Percentiles rank a stretch among this genome's conserved stretches.
Conservation (phyloP, 2,113 vertebrate genomes). For the Dipodomys merriami region DNA sequence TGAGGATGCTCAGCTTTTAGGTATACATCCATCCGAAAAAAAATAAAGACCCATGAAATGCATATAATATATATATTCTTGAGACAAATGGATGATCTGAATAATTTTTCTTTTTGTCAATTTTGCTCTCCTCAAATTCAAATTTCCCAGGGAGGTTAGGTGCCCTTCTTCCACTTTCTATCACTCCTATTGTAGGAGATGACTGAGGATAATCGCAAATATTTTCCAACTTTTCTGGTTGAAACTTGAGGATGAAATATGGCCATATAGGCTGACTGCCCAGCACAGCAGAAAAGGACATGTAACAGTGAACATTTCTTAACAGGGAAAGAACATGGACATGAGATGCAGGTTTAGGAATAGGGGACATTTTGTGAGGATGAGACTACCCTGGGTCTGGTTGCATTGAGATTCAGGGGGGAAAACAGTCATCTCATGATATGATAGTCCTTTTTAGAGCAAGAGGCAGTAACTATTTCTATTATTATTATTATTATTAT, state of each 20-base stretch:
- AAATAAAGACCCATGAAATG: neutral
- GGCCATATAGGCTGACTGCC: rapidly evolving
- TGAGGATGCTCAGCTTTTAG: neutral
- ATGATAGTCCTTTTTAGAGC: neutral
- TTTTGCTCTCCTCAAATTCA: neutral
- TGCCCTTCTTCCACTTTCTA: rapidly evolving
- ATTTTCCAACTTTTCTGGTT: neutral
- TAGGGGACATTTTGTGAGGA: rapidly evolving
- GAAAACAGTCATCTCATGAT: rapidly evolving
- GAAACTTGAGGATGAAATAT: neutral
- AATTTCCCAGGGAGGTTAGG: neutral
- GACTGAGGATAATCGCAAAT: neutral
- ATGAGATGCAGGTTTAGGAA: rapidly evolving
- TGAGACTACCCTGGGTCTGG: rapidly evolving
- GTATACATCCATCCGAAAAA: neutral
- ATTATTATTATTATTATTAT: no score
- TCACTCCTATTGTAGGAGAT: no score
- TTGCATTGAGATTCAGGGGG: no score
- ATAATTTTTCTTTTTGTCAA: neutral
- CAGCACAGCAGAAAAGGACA: neutral
- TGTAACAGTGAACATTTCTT: neutral
- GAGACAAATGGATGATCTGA: neutral
- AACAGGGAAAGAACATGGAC: rapidly evolving
- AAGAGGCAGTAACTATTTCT: neutral
- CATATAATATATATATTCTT: neutral